Conservation (phyloP, 2,888 invertebrate species). For the Erynnis tages region DNA sequence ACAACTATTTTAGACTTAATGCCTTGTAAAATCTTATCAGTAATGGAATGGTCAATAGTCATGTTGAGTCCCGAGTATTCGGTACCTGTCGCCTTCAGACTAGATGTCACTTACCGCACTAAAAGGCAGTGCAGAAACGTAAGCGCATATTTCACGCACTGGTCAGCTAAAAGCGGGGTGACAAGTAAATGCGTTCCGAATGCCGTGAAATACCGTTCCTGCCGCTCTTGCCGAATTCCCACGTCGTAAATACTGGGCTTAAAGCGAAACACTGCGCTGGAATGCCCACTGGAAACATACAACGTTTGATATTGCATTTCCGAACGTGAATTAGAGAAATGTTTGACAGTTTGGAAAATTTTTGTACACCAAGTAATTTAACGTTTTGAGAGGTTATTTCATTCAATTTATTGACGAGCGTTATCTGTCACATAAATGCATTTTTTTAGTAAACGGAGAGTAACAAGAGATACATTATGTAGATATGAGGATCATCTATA, state of each 20-base stretch:
- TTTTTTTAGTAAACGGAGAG: too few species aligned
- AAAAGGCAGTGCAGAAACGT: conserved; percentile 4
- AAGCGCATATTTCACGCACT: conserved; percentile 14
- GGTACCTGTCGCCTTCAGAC: not conserved
- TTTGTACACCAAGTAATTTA: not conserved
- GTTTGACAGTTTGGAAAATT: conserved; percentile 1
- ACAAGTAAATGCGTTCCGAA: conserved; percentile 25
- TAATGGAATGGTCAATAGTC: too few species aligned
- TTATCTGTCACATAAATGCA: too few species aligned
- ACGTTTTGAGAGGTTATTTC: too few species aligned
- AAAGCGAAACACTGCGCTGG: conserved; percentile 13
- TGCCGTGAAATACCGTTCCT: conserved; percentile 18
- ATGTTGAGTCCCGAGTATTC: not conserved
- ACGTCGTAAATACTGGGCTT: conserved; percentile 24
- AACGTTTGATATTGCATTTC: conserved; percentile 15
- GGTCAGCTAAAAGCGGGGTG: conserved; percentile 22
- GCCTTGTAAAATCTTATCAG: too few species aligned
- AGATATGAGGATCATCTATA: too few species aligned
- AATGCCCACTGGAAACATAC: conserved; percentile 13
- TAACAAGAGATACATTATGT: too few species aligned
- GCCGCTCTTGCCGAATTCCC: conserved; percentile 18
- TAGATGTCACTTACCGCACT: not conserved
- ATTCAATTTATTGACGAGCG: too few species aligned
- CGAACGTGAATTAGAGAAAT: conserved; percentile 1
- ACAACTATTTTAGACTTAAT: too few species aligned